Conservation (phyloP, 1,140 invertebrate genomes). For the Vollenhovia emeryi region DNA sequence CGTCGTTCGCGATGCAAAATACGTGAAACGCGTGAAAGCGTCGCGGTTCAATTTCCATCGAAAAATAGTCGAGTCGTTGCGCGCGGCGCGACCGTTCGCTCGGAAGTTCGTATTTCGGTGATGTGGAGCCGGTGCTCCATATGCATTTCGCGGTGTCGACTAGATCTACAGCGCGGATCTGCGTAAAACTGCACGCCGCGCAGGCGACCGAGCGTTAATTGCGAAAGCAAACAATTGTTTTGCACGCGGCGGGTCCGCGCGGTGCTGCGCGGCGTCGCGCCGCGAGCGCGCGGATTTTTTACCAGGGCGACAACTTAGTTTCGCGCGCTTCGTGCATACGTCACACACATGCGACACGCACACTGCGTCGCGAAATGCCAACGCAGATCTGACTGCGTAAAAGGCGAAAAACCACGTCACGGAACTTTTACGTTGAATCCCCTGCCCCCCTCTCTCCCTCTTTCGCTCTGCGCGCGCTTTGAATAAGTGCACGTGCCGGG, state of each 20-base stretch:
- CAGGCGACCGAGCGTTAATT: constrained; percentile 56
- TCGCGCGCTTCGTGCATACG: constrained; percentile 45
- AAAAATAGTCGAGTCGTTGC: constrained; percentile 43
- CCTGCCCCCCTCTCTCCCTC: background rate
- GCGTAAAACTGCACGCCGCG: constrained; percentile 40
- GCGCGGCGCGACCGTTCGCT: background rate
- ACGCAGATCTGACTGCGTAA: constrained; percentile 24
- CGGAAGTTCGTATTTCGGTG: constrained; percentile 15
- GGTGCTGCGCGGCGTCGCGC: background rate
- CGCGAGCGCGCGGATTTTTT: constrained; percentile 14
- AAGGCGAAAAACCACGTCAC: constrained; percentile 46
- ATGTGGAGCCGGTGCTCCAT: background rate
- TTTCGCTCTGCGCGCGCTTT: background rate
- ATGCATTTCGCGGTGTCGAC: constrained; percentile 19
- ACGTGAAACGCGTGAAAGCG: constrained; percentile 31
- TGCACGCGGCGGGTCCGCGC: constrained; percentile 2
- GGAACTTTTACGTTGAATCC: constrained; percentile 38
- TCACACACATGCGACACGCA: background rate
- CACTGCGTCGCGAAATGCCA: constrained; percentile 7
- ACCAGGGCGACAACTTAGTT: constrained; percentile 52
- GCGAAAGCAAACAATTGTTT: constrained; percentile 55
- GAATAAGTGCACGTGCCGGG: constrained; percentile 15
- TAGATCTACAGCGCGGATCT: constrained; percentile 24
- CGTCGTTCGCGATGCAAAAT: constrained; percentile 12
- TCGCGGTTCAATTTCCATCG: constrained; percentile 33